Conservation (phyloP, 1,140 invertebrate genomes). For the Zaprionus tsacasi region DNA sequence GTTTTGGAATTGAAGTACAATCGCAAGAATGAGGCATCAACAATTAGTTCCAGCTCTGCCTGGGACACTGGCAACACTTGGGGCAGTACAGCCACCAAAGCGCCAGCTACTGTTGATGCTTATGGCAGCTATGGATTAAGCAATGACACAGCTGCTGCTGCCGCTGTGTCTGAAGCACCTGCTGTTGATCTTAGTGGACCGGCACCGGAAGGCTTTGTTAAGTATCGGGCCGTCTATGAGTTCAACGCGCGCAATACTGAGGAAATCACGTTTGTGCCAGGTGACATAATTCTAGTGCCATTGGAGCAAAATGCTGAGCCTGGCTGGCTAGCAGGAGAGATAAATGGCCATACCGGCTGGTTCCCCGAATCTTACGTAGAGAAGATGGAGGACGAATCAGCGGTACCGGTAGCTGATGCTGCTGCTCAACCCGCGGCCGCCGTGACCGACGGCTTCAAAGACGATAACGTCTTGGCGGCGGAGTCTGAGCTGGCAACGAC, state of each 20-base stretch:
- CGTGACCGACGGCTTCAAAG: conserved; percentile 56
- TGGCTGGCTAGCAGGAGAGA: conserved; percentile 98
- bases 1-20: conserved; percentile 86
- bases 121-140: conserved; percentile 53
- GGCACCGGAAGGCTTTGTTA: conserved; percentile 85
- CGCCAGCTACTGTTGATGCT: conserved; percentile 52
- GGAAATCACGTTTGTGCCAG: conserved; percentile 97
- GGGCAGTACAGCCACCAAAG: conserved; percentile 82
- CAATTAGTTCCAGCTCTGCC: conserved; percentile 64
- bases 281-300: conserved; percentile 96
- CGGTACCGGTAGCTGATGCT: conserved; percentile 20
- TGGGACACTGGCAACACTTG: conserved; percentile 85
- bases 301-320: conserved; percentile 95
- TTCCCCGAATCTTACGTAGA: conserved; percentile 99
- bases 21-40: conserved; percentile 76
- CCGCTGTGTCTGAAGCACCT: conserved; percentile 41
- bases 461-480: conserved; percentile 52
- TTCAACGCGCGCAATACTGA: conserved; percentile 96
- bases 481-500: conserved; percentile 22
- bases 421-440: conserved; percentile 24
- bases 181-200: conserved; percentile 76
- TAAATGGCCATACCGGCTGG: conserved; percentile 95
- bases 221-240: conserved; percentile 96
- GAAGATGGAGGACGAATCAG: conserved; percentile 86
- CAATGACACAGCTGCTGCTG: conserved; percentile 59